These are phyloP conservation scores for Nemotelus nigrinus DNA, from an alignment of 2,888 invertebrate genomes.

Conservation along the genomic window DNA sequence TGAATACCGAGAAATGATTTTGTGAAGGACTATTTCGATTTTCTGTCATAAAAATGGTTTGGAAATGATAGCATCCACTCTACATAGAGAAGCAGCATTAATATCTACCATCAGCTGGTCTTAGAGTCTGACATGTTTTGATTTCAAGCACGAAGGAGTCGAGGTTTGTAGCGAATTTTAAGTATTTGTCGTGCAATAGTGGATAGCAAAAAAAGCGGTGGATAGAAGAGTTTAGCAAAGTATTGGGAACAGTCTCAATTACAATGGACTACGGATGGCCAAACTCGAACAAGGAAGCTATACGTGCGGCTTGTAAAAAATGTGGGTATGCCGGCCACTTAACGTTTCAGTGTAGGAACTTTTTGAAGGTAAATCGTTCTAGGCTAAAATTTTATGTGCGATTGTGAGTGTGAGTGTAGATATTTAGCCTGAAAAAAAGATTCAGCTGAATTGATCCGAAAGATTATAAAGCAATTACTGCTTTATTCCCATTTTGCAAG, in stretches of 20 bases:
- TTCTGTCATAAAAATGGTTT: too few relatives aligned
- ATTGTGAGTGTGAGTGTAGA: too few relatives aligned
- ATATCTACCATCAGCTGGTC: too few relatives aligned
- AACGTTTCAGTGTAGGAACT: conserved; percentile 95
- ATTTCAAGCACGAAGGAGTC: too few relatives aligned
- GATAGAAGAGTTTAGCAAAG: not conserved
- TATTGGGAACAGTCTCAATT: not conserved
- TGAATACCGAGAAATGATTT: not conserved
- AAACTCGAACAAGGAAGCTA: conserved; percentile 74
- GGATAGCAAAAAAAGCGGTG: not conserved
- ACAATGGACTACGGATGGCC: conserved; percentile 61
- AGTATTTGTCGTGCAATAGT: not conserved
- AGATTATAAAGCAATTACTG: too few relatives aligned
- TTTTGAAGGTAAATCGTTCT: conserved; percentile 75
- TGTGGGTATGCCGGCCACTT: conserved; percentile 97
- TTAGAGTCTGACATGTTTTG: too few relatives aligned
- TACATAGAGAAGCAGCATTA: too few relatives aligned
- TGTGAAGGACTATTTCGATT: not conserved
- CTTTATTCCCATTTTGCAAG: too few relatives aligned
- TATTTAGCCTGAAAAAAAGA: too few relatives aligned
- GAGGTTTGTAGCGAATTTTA: too few relatives aligned
- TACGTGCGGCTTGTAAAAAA: conserved; percentile 90
- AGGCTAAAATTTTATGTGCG: not conserved
- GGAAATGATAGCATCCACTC: too few relatives aligned
- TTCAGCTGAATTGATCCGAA: too few relatives aligned